Base-by-base conservation (phyloP, 2,113 vertebrate species). In the Dinomys branickii region DNA sequence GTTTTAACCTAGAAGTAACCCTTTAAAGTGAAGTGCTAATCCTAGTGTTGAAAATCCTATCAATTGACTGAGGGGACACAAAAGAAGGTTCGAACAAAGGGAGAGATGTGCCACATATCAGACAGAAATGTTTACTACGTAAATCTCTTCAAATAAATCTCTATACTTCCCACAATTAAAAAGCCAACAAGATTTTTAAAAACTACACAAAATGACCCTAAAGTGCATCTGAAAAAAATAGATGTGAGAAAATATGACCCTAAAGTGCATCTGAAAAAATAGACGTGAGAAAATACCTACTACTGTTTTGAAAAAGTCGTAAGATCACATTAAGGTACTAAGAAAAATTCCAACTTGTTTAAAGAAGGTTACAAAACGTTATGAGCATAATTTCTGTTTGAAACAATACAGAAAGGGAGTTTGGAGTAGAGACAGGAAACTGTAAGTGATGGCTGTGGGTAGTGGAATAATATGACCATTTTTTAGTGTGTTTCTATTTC, bases 281-380 rank as follows among this genome's bases (percentile, higher is more conserved):
- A 58, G n/a, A 71, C 85, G 56, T 58, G n/a, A 8, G 28, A 56
- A 95, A 88, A 93, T 33, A 80, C 33, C 47, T 41, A 91, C 35
- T 44, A 41, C 52, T 87, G 20, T 58, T 92, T 95, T 94, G 78
- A n/a, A 77, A 96, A 95, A 44, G 35, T 84, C 47, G 71, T 90
- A 44, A 90, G 52, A n/a, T 65, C 82, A 28, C 35, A 75, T 75
- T 63, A 47, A 12, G 84, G 58, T 58, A 67, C 81, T 88, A 8
- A 85, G 56, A 54, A 87, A 94, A n/a, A 54, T 65, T 92, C 94
- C 63, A 81, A 38, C 61, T 75, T 78, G 13, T 86, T 96, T 84
- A 95, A 80, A 58, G 54, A 73, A 90, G 38, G 78, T 90, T 85
- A 84, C 38, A 81, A 93, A 96, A 93, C 38, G 10, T 41, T 82